Evolutionary conservation across 2,113 vertebrate genomes (phyloP), one percentile per base, ranked within the genome.

Genomic region (Centropus bengalensis): DNA sequence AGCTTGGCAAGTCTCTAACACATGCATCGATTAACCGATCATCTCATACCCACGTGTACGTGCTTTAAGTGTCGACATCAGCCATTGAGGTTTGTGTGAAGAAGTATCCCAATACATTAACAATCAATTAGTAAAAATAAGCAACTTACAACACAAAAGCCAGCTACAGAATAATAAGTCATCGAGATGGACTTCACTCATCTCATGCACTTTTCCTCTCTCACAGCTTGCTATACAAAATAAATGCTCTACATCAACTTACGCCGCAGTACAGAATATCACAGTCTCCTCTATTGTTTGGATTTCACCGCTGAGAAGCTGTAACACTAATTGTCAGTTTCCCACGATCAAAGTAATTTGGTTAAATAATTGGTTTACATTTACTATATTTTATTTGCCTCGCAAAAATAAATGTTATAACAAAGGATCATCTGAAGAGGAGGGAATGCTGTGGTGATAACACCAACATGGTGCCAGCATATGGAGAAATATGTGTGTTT

Each of bases 61-160:
- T 73, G 74, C 87, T 96, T 86, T 96, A 97, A 95, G 94, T 63
- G 79, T 87, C 87, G 88, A 92, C 69, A 95, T 93, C 94, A 97
- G 96, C 91, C 92, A 77, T 69, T 82, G 90, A 91, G 38, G 91
- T 89, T 92, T 97, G 94, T 97, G 97, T 97, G 97, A 97, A 91
- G 94, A 98, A 94, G 96, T 97, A 97, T 98, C 98, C 97, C 94
- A 95, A 96, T 94, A 96, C 84, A 97, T 97, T 97, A 98, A 98
- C 94, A 98, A 98, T 97, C 98, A 98, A 96, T 98, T 98, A 98
- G 86, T 94, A 94, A 98, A 98, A 97, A 96, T 96, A 97, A 97
- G 97, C 97, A 97, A 96, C 69, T 93, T 93, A 51, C 71, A 92
- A 79, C 40, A 88, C 42, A 59, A 56, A 88, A 78, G 83, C 84